A percentile compares a stretch with the other conserved stretches of the same genome.
Evolutionary conservation across 2,797 vertebrate species (phyloP).

Genomic region (Triplophysa bombifrons): DNA sequence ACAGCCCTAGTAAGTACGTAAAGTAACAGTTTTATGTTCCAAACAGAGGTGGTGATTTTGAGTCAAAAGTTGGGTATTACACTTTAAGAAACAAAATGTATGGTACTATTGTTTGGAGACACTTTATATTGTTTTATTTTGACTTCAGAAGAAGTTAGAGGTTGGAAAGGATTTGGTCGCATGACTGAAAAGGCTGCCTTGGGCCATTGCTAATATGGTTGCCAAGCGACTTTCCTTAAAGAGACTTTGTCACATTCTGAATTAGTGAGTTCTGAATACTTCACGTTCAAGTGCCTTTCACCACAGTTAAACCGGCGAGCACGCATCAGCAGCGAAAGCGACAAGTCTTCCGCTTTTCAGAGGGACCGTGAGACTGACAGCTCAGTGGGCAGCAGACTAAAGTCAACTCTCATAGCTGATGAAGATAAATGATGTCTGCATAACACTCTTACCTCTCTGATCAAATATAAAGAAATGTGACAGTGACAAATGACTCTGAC

Average conservation of each 20-base stretch:
- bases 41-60: too few species aligned
- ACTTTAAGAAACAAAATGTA: too few species aligned
- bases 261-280: constrained; percentile 38
- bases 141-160: too few species aligned
- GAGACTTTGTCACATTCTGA: constrained; percentile 26
- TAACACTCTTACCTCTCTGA: constrained; percentile 66
- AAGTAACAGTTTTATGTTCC: too few species aligned
- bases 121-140: too few species aligned
- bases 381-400: constrained; percentile 71
- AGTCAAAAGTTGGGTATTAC: too few species aligned
- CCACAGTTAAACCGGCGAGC: constrained; percentile 35
- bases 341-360: constrained; percentile 27
- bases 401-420: constrained; percentile 65
- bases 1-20: too few species aligned
- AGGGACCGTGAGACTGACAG: constrained; percentile 63
- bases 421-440: constrained; percentile 76
- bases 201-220: too few species aligned
- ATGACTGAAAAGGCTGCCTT: too few species aligned
- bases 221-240: too few species aligned
- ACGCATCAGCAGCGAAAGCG: constrained; percentile 12
- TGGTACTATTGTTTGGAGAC: too few species aligned
- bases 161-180: too few species aligned
- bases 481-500: constrained; percentile 72
- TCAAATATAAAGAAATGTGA: constrained; percentile 77
- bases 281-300: constrained; percentile 32